Base-by-base conservation (phyloP, 1,140 invertebrate species). In the Leptinotarsa texana region DNA sequence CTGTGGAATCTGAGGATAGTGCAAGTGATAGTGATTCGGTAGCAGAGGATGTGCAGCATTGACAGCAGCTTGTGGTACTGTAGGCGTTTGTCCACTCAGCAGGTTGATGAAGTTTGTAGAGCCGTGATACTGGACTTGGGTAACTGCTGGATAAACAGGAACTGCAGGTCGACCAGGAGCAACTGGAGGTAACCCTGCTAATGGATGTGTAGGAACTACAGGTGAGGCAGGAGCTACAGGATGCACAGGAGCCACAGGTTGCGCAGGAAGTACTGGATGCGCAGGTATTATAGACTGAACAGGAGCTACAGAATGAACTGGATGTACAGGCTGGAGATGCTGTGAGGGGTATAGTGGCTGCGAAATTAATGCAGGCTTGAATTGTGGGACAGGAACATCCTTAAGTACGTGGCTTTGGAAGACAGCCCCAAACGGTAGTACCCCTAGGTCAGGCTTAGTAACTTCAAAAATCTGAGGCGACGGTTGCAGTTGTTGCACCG, bases 381-480 rank as follows among this genome's bases (percentile, higher is more conserved):
- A 47, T 5, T 72, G 73, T 42, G 73, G 68, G 15, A 47, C 67
- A 3, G 75, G 74, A 21, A 75, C 71, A 61, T 80, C 63, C 47
- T 74, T 77, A 3, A 80, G 67, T 62, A 80, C 62, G 4, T 77
- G 77, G 27, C 75, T 62, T 13, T 69, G 77, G 67, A 81, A 81
- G 3, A 61, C 69, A 11, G 77, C 75, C 15, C 80, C 80, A 3
- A 81, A 63, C 13, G 80, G 80, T n/a, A 81, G 67, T 13, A 81
- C 80, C 6, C 77, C 77, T 47, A 81, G 63, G 57, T 81, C 80
- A 1, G 80, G 80, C 68, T 76, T 79, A 21, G 80, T 80, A 6
- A 81, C 80, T 77, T 81, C 77, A 62, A 81, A 80, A 13, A 81
- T 57, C 15, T 72, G 66, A n/a, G 79, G 70, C 2, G 77, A 74